Evolutionary conservation across 2,888 invertebrate genomes (phyloP).

Genomic region (Oscheius sp.): DNA sequence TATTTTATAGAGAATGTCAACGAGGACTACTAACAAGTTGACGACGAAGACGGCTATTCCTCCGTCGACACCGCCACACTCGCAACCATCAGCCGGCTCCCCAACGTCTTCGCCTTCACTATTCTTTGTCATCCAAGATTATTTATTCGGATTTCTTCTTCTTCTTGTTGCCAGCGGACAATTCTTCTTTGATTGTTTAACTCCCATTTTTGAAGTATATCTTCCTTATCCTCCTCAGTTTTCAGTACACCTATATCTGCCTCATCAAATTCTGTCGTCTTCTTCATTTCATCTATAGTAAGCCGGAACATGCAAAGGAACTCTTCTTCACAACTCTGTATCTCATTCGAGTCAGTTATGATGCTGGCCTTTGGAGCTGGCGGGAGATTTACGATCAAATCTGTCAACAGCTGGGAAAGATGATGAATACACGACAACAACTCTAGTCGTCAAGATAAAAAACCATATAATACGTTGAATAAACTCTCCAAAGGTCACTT

Average conservation of each 20-base stretch:
- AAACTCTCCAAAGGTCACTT: background rate
- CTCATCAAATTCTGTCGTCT: background rate
- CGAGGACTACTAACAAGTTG: too few relatives aligned
- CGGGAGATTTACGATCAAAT: background rate
- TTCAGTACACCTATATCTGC: background rate
- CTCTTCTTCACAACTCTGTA: background rate
- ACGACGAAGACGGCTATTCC: too few relatives aligned
- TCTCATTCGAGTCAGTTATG: background rate
- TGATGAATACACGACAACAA: too few relatives aligned
- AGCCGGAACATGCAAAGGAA: constrained; percentile 5
- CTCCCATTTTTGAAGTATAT: background rate
- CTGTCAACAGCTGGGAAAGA: background rate
- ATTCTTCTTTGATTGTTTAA: background rate
- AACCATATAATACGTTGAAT: too few relatives aligned
- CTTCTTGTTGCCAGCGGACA: constrained; percentile 1
- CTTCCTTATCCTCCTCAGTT: too few relatives aligned
- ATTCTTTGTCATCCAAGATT: constrained; percentile 4
- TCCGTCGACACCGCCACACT: too few relatives aligned
- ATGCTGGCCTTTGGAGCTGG: constrained; percentile 17
- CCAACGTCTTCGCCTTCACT: constrained; percentile 5
- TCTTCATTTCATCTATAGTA: background rate
- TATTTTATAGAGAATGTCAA: too few relatives aligned
- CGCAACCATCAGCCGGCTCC: too few relatives aligned
- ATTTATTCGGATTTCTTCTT: background rate
- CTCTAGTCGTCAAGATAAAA: too few relatives aligned